Percentiles rank a stretch among this genome's conserved stretches.
Evolutionary conservation across 2,113 vertebrate species (phyloP).

Genomic region (Thermophis baileyi): DNA sequence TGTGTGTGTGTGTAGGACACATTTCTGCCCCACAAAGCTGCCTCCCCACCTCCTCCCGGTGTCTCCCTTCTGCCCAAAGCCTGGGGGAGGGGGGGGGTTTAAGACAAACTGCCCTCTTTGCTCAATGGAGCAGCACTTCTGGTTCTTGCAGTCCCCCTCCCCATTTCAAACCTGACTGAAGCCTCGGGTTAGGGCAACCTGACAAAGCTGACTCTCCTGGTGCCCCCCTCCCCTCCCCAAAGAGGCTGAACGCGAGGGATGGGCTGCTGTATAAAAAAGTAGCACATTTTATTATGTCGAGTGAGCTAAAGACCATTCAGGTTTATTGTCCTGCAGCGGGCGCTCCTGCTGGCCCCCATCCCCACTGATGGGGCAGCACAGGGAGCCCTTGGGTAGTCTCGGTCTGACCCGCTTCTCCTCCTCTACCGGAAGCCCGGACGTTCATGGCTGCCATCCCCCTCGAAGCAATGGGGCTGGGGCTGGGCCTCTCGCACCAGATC

Average conservation of each 20-base stretch:
- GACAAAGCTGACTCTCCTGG: background rate
- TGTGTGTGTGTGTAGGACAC: no score
- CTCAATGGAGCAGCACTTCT: background rate
- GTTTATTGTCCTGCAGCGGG: background rate
- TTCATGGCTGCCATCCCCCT: background rate
- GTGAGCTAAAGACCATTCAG: background rate
- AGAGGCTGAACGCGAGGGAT: background rate
- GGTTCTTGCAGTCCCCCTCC: background rate
- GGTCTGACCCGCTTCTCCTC: fast-evolving
- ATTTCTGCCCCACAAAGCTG: no score
- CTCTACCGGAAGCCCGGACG: background rate
- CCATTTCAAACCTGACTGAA: background rate
- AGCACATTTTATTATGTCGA: background rate
- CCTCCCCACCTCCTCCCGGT: no score
- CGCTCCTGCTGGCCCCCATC: no score
- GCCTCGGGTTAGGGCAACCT: background rate
- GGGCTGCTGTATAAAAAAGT: background rate
- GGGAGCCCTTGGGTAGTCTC: fast-evolving
- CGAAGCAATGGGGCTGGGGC: no score
- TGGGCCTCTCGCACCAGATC: fast-evolving
- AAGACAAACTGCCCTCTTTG: no score
- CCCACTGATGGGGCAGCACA: background rate
- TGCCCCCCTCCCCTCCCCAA: background rate
- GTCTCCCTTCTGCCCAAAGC: no score
- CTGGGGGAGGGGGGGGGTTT: no score